These are phyloP conservation scores for Melanostoma mellinum DNA, from an alignment of 2,888 invertebrate genomes.

Conservation along the genomic window DNA sequence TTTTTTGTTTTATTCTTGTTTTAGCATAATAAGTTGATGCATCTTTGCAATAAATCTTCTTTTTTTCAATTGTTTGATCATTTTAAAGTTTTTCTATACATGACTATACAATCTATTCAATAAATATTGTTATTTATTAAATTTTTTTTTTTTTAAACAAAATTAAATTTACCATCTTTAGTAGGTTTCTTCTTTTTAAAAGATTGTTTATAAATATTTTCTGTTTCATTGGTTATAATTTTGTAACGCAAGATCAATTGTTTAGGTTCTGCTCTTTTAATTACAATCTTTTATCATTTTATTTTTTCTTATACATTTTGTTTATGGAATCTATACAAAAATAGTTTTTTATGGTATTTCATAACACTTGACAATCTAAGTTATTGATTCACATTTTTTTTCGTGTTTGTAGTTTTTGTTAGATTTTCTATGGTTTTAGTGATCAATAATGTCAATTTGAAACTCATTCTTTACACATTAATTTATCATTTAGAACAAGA, in stretches of 20 bases:
- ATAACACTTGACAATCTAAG: slow-evolving; percentile 68
- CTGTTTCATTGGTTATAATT: slow-evolving; percentile 33
- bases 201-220: slow-evolving; percentile 18
- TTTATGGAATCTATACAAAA: slow-evolving; percentile 68
- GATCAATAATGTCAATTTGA: slow-evolving; percentile 22
- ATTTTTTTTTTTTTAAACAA: slow-evolving; percentile 5
- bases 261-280: slow-evolving; percentile 31
- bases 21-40: slow-evolving; percentile 60
- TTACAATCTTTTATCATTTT: slow-evolving; percentile 34
- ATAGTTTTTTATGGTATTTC: slow-evolving; percentile 70
- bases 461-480: slow-evolving; percentile 7
- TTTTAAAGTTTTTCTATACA: slow-evolving; percentile 58
- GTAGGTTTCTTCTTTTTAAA: slow-evolving; percentile 15
- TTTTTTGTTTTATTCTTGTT: slow-evolving; percentile 20
- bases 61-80: slow-evolving; percentile 2
- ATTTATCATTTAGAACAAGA: slow-evolving; percentile 20
- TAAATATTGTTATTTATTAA: slow-evolving; percentile 26
- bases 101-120: slow-evolving; percentile 54
- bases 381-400: slow-evolving; percentile 37
- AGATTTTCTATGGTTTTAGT: slow-evolving; percentile 22
- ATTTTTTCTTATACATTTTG: slow-evolving; percentile 37
- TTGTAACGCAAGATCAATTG: slow-evolving; percentile 39
- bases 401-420: slow-evolving; percentile 7
- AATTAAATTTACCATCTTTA: slow-evolving; percentile 21
- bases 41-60: slow-evolving; percentile 23